Evolutionary conservation across 2,888 invertebrate species (phyloP), one percentile per base, ranked within the genome.

Genomic region (Onthophagus sagittarius): DNA sequence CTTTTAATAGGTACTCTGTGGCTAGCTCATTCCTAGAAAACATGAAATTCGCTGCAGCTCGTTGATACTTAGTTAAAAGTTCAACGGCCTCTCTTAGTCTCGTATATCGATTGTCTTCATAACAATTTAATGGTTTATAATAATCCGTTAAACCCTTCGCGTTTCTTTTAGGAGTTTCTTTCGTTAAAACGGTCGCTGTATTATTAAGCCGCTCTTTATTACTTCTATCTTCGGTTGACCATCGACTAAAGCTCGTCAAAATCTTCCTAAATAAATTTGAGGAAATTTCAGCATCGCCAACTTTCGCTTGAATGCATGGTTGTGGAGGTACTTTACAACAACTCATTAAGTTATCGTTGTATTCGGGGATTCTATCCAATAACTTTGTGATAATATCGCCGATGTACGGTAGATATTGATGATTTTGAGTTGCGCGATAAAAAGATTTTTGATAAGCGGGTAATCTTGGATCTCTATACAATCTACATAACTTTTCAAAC

Each of bases 1-100:
- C 86, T 78, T 88, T 88, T 15, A 88, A 78, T 23, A 88, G 80
- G 80, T 87, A 88, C 76, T 86, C 86, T 77, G 82, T 82, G 0
- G 87, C 87, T 62, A 86, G 76, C 39, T 87, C 85, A 77, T 88
- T 85, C 14, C 79, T 80, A 2, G 79, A 79, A 76, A 86, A 86
- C 72, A 83, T 81, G 76, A 87, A 88, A 70, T 79, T 80, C n/a
- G 80, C 78, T 15, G 86, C 86, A 6, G 84, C 83, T 75, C 83
- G 81, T 79, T 88, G 88, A 77, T 86, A 84, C 15, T 82, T 81
- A 31, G 80, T 79, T 71, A 88, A 75, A 81, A 87, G 85, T 13
- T 80, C 79, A 0, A 80, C 80, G 0, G 84, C 81, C 73, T 85
- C 82, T 23, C 82, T 72, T 6, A 87, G 80, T 69, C 82, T 79